Evolutionary conservation across 2,888 invertebrate genomes (phyloP).

Genomic region (Pyrrhosoma nymphula): DNA sequence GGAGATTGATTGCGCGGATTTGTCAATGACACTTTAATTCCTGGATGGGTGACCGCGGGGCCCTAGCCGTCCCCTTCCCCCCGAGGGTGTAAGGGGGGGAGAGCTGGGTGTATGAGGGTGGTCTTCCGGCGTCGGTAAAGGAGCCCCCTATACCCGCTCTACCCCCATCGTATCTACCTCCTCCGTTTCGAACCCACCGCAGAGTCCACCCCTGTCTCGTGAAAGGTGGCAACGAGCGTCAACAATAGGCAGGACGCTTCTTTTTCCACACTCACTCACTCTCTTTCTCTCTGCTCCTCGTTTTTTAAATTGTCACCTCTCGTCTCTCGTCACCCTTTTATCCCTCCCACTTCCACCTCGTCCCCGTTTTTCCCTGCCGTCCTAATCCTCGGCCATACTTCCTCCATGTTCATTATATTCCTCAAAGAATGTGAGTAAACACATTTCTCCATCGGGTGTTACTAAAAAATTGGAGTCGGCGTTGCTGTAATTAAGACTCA

Average conservation of each 20-base stretch:
- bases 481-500: background rate
- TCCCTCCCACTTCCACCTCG: background rate
- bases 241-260: constrained; percentile 9
- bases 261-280: background rate
- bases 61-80: background rate
- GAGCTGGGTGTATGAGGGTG: background rate
- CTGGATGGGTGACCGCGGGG: constrained; percentile 41
- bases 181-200: background rate
- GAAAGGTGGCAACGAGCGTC: background rate
- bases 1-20: constrained; percentile 59
- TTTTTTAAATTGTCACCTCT: background rate
- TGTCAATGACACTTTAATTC: constrained; percentile 65
- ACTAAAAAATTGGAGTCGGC: background rate
- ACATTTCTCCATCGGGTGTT: background rate
- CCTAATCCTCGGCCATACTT: background rate
- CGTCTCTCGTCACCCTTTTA: background rate
- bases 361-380: background rate
- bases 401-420: background rate
- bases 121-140: background rate
- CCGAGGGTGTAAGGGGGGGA: background rate
- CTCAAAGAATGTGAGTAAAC: background rate
- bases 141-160: background rate
- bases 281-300: background rate
- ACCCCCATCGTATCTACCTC: background rate
- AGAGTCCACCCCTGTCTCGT: background rate